phyloP scores from a whole-genome alignment of 2,113 vertebrate genomes.

The Pteropus alecto region DNA sequence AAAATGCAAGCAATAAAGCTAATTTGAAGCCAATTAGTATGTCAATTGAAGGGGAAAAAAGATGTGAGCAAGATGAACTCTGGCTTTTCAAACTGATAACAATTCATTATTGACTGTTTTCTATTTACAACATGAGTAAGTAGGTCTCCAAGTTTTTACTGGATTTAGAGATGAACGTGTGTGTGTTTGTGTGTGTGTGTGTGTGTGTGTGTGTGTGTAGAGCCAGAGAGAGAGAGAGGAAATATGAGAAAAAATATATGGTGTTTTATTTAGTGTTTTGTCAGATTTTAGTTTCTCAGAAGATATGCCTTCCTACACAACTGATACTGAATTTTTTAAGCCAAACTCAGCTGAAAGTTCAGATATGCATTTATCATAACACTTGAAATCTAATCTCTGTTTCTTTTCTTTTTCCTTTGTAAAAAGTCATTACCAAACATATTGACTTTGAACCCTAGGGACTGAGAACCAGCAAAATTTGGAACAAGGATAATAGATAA shows the following conservation, averaged over 20 bases:
- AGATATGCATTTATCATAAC: slow-evolving; percentile 81
- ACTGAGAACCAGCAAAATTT: slow-evolving; percentile 82
- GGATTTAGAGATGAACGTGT: neutral
- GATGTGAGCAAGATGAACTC: neutral
- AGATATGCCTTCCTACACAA: neutral
- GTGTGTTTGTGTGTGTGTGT: neutral
- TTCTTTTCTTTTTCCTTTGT: slow-evolving; percentile 79
- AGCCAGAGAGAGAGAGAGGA: neutral
- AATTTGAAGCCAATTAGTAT: neutral
- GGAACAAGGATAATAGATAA: slow-evolving; percentile 83
- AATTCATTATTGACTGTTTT: neutral
- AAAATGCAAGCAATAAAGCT: neutral
- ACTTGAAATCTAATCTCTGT: slow-evolving; percentile 79
- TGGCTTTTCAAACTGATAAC: neutral
- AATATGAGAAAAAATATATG: neutral
- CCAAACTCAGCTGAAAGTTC: slow-evolving; percentile 79
- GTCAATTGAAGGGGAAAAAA: neutral
- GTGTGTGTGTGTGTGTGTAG: too few relatives aligned
- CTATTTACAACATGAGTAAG: neutral
- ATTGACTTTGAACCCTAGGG: slow-evolving; percentile 83
- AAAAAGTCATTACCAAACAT: slow-evolving; percentile 87
- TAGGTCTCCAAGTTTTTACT: neutral
- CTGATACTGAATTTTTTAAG: slow-evolving; percentile 65
- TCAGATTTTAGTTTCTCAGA: slow-evolving; percentile 31
- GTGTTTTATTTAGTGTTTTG: neutral